Base-by-base conservation (phyloP, 1,140 invertebrate species). In the Sarcophaga peregrina region DNA sequence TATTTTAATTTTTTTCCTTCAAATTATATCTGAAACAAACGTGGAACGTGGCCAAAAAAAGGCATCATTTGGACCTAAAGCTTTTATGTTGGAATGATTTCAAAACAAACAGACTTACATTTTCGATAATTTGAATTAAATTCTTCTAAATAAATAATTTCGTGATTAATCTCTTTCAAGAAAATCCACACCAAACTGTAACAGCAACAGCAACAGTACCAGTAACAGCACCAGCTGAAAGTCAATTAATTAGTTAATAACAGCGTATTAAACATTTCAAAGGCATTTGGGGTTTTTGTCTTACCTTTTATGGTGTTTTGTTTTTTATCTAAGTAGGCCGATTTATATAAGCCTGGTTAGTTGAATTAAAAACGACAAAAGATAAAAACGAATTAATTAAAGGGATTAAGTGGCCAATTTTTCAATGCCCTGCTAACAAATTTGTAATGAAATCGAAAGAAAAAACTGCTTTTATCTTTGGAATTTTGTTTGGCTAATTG, bases 381-480 rank as follows among this genome's bases (percentile, higher is more conserved):
- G 50, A 78, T 78, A 50, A 78, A 37, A 78, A 52, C 25, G 75
- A 7, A 78, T 78, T 78, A 78, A 78, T 78, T 78, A 78, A 68
- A 78, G 75, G 75, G 75, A 78, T 78, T 78, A 78, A 78, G 75
- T 78, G 75, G 46, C 75, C 25, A 78, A 78, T 78, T 78, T 78
- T 78, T 78, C 75, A 78, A 78, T 47, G 75, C 75, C 75, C 50
- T 78, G 47, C 50, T 78, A 50, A 52, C n/a, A 68, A 78, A 20
- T 50, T 45, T 47, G 54, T n/a, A 58, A 58, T 68, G 9, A 20
- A 68, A 20, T n/a, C 20, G 4, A 20, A 17, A 25, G 0, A 68
- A 25, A 68, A n/a, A 25, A 8, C 58, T 9, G n/a, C 25, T 37
- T 37, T 37, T 37, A 37, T 37, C 25, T 37, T 4, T 37, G 25